A percentile compares a stretch with the other conserved stretches of the same genome.
phyloP scores from a whole-genome alignment of 2,797 vertebrate species.

The Sebastiscus tertius region DNA sequence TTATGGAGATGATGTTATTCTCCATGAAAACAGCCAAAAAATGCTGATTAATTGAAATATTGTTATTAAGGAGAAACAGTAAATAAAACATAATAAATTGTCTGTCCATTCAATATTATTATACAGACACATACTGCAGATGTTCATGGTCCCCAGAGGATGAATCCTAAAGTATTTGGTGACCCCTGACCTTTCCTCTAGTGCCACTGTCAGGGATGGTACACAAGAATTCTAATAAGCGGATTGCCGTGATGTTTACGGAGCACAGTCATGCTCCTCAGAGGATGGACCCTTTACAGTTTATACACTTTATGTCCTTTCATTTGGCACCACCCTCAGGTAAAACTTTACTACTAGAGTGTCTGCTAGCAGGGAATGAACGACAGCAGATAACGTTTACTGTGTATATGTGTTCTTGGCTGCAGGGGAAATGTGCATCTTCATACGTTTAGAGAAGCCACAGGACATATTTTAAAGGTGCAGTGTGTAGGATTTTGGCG shows the following conservation, averaged over 20 bases:
- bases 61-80: not conserved
- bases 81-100: no score
- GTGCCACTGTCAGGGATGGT: no score
- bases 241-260: not conserved
- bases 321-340: not conserved
- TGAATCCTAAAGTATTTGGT: not conserved
- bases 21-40: no score
- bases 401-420: not conserved
- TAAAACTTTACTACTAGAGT: not conserved
- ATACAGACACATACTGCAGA: not conserved
- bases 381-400: not conserved
- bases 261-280: not conserved
- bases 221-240: not conserved
- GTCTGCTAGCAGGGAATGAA: not conserved
- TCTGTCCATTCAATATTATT: not conserved
- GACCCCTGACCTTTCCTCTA: not conserved
- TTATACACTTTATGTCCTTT: not conserved
- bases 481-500: rapidly evolving
- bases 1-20: not conserved
- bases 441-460: not conserved
- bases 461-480: not conserved
- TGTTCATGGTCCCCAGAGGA: not conserved
- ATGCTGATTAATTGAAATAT: not conserved
- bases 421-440: not conserved
- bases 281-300: not conserved